Base-by-base conservation (phyloP, 2,888 invertebrate species). In the Spilarctia lutea region DNA sequence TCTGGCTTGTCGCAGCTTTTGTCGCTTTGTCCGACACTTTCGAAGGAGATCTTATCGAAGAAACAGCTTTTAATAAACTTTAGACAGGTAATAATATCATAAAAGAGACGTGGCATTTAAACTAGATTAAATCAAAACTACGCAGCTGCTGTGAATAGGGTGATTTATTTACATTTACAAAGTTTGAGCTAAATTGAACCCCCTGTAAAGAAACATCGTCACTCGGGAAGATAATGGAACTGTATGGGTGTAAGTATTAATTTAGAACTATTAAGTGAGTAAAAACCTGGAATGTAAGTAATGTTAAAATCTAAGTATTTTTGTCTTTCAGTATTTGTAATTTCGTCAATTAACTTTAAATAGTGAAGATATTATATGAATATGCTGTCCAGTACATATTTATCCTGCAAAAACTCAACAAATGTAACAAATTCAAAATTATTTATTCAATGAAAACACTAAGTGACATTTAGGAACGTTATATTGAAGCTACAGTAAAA, bases 31-130 rank as follows among this genome's bases (percentile, higher is more conserved):
- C 52, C 79, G 82, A 84, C 84, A 83, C 83, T 82, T 84, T 75
- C 76, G 60, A 86, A 85, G 87, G 85, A 82, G 90, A 90, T 88
- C 74, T 69, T 89, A 89, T 89, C 90, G 75, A 72, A 71, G 73
- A 74, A 76, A 83, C 77, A 73, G 76, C 83, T 85, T 83, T 84
- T 86, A 82, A 87, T 85, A 79, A 83, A 79, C 75, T 78, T 80
- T 74, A 78, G 78, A 76, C 82, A 83, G 81, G 83, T 81, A 86
- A 86, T 86, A 85, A 82, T 81, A 86, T 78, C 71, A 78, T 81
- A 81, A 83, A 81, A 82, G 81, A 76, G 83, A 82, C 76, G 79
- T 77, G 75, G 81, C 82, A 78, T 81, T 82, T 75, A 78, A 81
- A 83, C 79, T 83, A 82, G 77, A 81, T 83, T 79, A 72, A 78